These are phyloP conservation scores for Arctia plantaginis DNA, from an alignment of 2,888 invertebrate species.

Conservation along the genomic window DNA sequence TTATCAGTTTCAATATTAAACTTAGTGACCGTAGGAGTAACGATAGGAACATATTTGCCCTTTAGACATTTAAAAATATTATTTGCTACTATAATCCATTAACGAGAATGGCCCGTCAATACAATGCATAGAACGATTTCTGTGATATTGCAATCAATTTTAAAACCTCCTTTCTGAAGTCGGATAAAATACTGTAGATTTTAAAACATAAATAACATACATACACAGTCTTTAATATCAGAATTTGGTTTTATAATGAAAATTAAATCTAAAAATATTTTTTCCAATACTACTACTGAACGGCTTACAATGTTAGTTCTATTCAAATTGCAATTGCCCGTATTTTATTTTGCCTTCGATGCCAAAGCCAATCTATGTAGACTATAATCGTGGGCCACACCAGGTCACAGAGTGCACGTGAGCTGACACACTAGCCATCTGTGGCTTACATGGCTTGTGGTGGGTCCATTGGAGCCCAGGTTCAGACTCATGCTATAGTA, in stretches of 20 bases:
- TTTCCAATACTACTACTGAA: background rate
- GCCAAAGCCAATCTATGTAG: background rate
- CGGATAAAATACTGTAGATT: no score
- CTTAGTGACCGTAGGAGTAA: no score
- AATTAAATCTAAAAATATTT: background rate
- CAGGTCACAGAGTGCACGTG: slow-evolving; percentile 52
- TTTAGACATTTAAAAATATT: no score
- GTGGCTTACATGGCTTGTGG: slow-evolving; percentile 18
- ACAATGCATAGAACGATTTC: no score
- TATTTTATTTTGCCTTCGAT: slow-evolving; percentile 16
- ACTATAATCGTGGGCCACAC: slow-evolving; percentile 18
- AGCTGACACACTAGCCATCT: slow-evolving; percentile 43
- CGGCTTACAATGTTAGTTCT: background rate
- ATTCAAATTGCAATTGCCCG: no score
- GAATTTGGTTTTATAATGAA: background rate
- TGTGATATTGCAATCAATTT: no score
- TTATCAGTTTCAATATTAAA: no score
- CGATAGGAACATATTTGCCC: no score
- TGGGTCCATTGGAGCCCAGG: background rate
- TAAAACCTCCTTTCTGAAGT: no score
- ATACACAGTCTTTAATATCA: background rate
- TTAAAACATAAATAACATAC: background rate
- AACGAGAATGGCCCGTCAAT: no score
- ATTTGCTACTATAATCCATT: no score
- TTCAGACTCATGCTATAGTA: no score